Evolutionary conservation across 2,888 invertebrate genomes (phyloP).

Genomic region (Tethea ocularis): DNA sequence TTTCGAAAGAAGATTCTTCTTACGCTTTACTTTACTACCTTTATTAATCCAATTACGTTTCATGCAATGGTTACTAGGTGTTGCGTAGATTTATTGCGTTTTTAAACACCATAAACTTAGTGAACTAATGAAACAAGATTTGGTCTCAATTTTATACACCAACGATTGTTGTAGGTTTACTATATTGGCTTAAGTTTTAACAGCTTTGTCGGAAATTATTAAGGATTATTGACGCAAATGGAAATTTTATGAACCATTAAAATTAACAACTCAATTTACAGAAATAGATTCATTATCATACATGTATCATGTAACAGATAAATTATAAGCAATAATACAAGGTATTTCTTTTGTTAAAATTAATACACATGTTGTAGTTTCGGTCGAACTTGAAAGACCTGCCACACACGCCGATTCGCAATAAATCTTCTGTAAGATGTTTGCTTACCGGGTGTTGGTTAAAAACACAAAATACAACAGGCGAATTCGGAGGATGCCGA

Average conservation of each 20-base stretch:
- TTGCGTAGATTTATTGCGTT: constrained; percentile 2
- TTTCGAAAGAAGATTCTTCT: constrained; percentile 30
- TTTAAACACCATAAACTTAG: neutral
- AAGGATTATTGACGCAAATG: too few relatives aligned
- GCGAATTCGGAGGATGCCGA: constrained; percentile 54
- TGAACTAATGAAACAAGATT: neutral
- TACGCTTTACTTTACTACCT: constrained; percentile 25
- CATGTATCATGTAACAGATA: too few relatives aligned
- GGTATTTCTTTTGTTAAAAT: constrained; percentile 21
- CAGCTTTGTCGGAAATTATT: too few relatives aligned
- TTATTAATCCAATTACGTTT: constrained; percentile 28
- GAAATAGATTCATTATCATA: too few relatives aligned
- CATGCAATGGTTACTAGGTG: constrained; percentile 12
- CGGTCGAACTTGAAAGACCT: constrained; percentile 44
- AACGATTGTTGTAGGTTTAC: neutral
- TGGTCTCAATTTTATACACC: neutral
- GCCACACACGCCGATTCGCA: constrained; percentile 68
- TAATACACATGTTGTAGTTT: constrained; percentile 41
- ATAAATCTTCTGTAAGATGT: constrained; percentile 76
- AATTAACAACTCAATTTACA: too few relatives aligned
- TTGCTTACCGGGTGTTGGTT: constrained; percentile 73
- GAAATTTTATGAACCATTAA: too few relatives aligned
- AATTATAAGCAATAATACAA: too few relatives aligned
- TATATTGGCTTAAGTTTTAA: too few relatives aligned
- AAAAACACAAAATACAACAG: constrained; percentile 59